phyloP scores from a whole-genome alignment of 2,113 vertebrate species.

The Laticauda colubrina region DNA sequence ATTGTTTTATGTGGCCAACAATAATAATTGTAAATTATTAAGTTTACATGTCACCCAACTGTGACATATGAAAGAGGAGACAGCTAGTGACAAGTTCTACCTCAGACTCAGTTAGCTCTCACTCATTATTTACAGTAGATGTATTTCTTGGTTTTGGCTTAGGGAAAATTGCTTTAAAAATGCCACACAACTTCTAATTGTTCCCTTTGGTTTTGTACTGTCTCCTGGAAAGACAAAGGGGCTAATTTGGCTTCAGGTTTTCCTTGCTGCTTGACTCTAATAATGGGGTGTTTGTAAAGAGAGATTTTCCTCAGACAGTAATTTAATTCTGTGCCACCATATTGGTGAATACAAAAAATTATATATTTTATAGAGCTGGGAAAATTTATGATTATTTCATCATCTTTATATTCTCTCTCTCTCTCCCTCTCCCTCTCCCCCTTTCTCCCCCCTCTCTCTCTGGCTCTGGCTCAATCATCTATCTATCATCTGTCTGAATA shows the following conservation, averaged over 20 bases:
- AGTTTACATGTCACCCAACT: neutral
- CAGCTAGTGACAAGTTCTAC: neutral
- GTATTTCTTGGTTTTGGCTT: neutral
- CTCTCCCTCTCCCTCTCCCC: too few species aligned
- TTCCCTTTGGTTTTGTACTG: neutral
- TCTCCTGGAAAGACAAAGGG: neutral
- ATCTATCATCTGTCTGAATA: neutral
- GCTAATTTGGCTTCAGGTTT: neutral
- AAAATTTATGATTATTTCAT: neutral
- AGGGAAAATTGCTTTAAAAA: neutral
- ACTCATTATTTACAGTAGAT: neutral
- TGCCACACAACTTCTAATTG: neutral
- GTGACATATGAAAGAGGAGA: neutral
- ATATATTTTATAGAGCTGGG: neutral
- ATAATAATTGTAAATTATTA: neutral
- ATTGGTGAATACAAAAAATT: neutral
- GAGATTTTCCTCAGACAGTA: neutral
- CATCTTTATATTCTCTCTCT: neutral
- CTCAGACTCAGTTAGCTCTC: neutral
- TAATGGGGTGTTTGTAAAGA: neutral
- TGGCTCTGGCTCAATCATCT: neutral
- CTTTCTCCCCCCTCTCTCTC: too few species aligned
- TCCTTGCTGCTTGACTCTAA: neutral
- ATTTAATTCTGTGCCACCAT: neutral
- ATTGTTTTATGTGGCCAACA: neutral